Evolutionary conservation across 2,888 invertebrate species (phyloP).

Genomic region (Drosophila kuntzei): DNA sequence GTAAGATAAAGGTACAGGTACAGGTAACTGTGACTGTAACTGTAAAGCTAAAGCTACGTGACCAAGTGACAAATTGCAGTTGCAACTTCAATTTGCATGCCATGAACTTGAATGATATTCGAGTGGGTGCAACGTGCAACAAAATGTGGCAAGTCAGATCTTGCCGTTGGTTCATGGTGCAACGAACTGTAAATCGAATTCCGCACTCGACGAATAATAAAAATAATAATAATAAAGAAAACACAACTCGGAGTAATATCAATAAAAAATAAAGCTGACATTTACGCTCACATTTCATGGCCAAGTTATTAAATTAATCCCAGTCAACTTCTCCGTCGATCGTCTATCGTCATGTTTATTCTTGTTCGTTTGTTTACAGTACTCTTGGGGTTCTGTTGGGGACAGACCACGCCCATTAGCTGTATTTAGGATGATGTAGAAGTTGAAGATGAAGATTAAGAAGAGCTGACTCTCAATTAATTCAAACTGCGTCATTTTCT

Average conservation of each 20-base stretch:
- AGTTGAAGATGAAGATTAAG: too few relatives aligned
- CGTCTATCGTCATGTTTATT: constrained; percentile 24
- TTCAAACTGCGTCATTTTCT: too few relatives aligned
- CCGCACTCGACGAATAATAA: constrained; percentile 1
- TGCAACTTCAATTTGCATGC: constrained; percentile 63
- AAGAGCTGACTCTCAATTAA: too few relatives aligned
- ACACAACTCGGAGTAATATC: constrained; percentile 13
- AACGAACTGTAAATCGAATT: constrained; percentile 64
- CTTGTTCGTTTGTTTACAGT: constrained; percentile 31
- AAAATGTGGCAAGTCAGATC: constrained; percentile 33
- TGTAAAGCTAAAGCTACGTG: constrained; percentile 59
- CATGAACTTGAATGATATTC: constrained; percentile 70
- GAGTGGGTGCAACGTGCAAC: constrained; percentile 38
- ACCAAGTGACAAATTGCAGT: constrained; percentile 78
- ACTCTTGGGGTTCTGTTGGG: constrained; percentile 21
- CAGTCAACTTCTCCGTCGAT: constrained; percentile 5
- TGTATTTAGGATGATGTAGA: not conserved
- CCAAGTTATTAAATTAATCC: constrained; percentile 32
- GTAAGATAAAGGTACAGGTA: constrained; percentile 18
- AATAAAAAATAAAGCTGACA: constrained; percentile 45
- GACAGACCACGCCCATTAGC: constrained; percentile 11
- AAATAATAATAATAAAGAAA: constrained; percentile 6
- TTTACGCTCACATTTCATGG: constrained; percentile 41
- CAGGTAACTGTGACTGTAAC: constrained; percentile 7
- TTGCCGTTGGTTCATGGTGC: constrained; percentile 46